These are phyloP conservation scores for Psittacula cyanocephala DNA, from an alignment of 2,113 vertebrate genomes.

Conservation along the genomic window DNA sequence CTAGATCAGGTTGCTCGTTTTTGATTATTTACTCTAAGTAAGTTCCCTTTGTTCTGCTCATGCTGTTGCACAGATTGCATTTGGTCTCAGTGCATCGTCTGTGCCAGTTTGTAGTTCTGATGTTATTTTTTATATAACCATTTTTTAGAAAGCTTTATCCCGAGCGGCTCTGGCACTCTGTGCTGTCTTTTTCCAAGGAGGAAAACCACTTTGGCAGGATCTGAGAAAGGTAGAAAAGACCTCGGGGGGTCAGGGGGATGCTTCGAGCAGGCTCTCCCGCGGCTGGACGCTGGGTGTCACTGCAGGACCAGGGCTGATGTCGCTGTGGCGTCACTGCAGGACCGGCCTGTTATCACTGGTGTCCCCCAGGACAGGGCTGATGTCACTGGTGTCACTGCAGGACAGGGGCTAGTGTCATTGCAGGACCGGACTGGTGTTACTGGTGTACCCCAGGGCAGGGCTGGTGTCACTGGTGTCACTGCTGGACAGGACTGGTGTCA, in stretches of 20 bases:
- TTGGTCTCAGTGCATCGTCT: fast-evolving
- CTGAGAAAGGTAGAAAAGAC: fast-evolving
- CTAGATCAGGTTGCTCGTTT: not conserved
- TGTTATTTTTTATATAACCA: not conserved
- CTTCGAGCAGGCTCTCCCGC: fast-evolving
- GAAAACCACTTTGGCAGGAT: fast-evolving
- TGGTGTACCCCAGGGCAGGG: too few species aligned
- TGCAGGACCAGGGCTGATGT: conserved; percentile 76
- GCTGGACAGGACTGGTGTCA: too few species aligned
- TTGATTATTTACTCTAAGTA: not conserved
- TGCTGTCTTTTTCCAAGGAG: too few species aligned
- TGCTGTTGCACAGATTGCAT: fast-evolving
- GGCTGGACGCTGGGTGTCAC: conserved; percentile 82
- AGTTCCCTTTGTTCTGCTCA: not conserved
- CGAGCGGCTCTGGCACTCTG: fast-evolving
- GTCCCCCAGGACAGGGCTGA: not conserved
- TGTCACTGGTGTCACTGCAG: not conserved
- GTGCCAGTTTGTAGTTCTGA: not conserved
- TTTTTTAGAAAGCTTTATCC: not conserved
- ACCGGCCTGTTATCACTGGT: not conserved
- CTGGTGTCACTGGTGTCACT: too few species aligned
- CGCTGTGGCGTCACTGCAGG: not conserved
- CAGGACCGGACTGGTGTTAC: too few species aligned
- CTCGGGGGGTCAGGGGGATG: fast-evolving
- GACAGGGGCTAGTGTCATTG: too few species aligned